Evolutionary conservation across 2,888 invertebrate species (phyloP).

Genomic region (Diaprepes abbreviatus): DNA sequence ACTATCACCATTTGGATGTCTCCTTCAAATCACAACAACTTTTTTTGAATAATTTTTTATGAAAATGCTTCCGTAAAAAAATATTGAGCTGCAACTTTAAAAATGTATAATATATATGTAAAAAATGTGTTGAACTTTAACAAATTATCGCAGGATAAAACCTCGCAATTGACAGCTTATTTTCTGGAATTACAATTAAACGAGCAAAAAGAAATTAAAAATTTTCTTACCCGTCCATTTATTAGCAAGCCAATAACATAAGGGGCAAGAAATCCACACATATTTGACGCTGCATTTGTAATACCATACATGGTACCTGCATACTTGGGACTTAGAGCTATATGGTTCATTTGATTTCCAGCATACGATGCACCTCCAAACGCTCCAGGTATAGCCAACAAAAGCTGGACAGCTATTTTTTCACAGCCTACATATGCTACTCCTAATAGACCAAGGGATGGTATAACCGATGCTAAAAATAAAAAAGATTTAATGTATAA

Average conservation of each 20-base stretch:
- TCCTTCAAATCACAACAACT: too few species aligned
- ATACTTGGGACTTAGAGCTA: slow-evolving; percentile 83
- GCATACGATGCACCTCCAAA: slow-evolving; percentile 85
- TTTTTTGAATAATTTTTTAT: too few species aligned
- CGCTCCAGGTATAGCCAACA: slow-evolving; percentile 80
- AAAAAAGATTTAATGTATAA: too few species aligned
- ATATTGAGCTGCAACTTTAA: too few species aligned
- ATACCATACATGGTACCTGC: slow-evolving; percentile 90
- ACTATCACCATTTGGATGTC: too few species aligned
- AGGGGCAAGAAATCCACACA: slow-evolving; percentile 87
- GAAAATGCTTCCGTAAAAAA: too few species aligned
- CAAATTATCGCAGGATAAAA: too few species aligned
- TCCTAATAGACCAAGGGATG: slow-evolving; percentile 81
- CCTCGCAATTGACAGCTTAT: too few species aligned
- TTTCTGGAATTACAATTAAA: too few species aligned
- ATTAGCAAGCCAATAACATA: slow-evolving; percentile 83
- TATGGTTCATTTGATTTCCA: slow-evolving; percentile 88
- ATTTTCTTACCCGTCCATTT: slow-evolving; percentile 73
- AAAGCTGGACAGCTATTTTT: slow-evolving; percentile 76
- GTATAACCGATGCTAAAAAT: slow-evolving; percentile 76
- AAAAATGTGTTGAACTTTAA: too few species aligned
- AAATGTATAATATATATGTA: too few species aligned
- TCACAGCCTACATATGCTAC: slow-evolving; percentile 87
- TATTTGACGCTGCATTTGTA: slow-evolving; percentile 86
- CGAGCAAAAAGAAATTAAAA: slow-evolving; percentile 12